phyloP scores from a whole-genome alignment of 2,113 vertebrate genomes.

The Myotis lucifugus region DNA sequence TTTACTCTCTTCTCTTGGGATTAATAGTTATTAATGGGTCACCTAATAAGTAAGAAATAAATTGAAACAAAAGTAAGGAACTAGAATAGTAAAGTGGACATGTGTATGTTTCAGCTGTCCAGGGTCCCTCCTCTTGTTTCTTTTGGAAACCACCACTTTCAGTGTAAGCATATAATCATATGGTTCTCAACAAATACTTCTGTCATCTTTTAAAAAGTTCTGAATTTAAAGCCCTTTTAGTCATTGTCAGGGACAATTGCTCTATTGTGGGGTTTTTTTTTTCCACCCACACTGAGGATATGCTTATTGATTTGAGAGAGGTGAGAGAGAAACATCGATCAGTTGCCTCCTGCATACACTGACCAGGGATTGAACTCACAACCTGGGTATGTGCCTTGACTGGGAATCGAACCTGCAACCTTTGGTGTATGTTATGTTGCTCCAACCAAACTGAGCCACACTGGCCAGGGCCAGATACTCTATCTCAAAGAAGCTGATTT shows the following conservation, averaged over 20 bases:
- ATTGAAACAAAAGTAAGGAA: background rate
- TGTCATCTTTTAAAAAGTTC: background rate
- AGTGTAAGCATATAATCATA: background rate
- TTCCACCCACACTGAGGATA: background rate
- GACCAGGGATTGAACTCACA: background rate
- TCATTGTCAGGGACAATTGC: background rate
- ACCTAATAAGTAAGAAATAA: background rate
- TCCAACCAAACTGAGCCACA: background rate
- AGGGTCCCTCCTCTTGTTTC: background rate
- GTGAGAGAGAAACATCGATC: background rate
- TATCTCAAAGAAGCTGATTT: background rate
- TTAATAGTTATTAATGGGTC: background rate
- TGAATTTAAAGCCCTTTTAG: background rate
- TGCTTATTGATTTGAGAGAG: background rate
- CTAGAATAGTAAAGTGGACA: background rate
- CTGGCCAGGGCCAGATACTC: background rate
- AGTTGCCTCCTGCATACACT: background rate
- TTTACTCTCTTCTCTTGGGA: background rate
- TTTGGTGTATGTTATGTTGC: background rate
- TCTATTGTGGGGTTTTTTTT: background rate
- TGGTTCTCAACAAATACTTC: background rate
- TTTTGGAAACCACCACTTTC: background rate
- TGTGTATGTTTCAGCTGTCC: background rate
- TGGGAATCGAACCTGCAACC: background rate
- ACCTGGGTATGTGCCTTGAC: background rate